phyloP scores from a whole-genome alignment of 1,140 invertebrate species.

The Drosophila littoralis region DNA sequence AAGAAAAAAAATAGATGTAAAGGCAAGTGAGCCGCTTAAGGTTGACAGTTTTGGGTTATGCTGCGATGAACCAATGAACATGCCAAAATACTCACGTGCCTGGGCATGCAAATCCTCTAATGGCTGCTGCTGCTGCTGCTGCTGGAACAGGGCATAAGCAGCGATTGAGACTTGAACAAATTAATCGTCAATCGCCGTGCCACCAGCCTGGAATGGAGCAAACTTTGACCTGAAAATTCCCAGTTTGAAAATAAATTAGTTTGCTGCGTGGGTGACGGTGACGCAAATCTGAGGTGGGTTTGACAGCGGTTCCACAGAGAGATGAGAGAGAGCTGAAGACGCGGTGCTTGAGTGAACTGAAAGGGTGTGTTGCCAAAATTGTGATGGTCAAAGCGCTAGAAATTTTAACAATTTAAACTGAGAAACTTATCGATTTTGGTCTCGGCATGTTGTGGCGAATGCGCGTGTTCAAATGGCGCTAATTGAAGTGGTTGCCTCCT shows the following conservation, averaged over 20 bases:
- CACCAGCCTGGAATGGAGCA: slow-evolving; percentile 15
- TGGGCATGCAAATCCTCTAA: slow-evolving; percentile 60
- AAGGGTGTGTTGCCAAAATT: slow-evolving; percentile 3
- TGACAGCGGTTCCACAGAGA: slow-evolving; percentile 55
- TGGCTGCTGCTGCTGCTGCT: slow-evolving; percentile 23
- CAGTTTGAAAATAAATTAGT: slow-evolving; percentile 79
- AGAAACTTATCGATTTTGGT: slow-evolving; percentile 70
- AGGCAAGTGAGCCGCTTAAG: slow-evolving; percentile 60
- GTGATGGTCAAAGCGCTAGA: slow-evolving; percentile 22
- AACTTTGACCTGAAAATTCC: slow-evolving; percentile 66
- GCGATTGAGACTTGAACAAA: slow-evolving; percentile 76
- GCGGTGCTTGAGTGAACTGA: too few species aligned
- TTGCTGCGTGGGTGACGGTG: slow-evolving; percentile 66
- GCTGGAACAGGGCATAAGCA: slow-evolving; percentile 37
- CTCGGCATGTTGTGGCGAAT: slow-evolving; percentile 23
- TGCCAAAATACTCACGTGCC: slow-evolving; percentile 61
- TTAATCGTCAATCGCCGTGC: slow-evolving; percentile 63
- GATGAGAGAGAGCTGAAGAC: background rate
- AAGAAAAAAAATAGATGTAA: slow-evolving; percentile 17
- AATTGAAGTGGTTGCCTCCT: slow-evolving; percentile 72
- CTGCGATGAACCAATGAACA: slow-evolving; percentile 68
- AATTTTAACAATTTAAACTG: slow-evolving; percentile 71
- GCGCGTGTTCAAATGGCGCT: slow-evolving; percentile 53
- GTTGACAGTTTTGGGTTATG: slow-evolving; percentile 79
- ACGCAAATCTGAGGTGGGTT: slow-evolving; percentile 79